phyloP scores from a whole-genome alignment of 2,797 vertebrate genomes.

The Paratrypauchen microcephalus region DNA sequence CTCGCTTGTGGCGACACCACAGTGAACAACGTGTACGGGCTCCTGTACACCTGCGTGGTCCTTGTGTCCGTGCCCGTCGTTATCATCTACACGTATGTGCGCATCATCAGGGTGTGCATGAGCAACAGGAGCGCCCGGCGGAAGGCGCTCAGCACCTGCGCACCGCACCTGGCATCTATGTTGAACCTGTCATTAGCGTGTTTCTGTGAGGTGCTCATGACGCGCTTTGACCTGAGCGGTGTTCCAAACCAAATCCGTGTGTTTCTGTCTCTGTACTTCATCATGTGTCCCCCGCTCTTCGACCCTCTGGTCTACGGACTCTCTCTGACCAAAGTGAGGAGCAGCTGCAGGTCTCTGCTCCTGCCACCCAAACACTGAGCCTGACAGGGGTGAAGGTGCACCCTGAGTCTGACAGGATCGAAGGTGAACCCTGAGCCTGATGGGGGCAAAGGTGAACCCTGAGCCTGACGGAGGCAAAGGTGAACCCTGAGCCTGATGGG shows the following conservation, averaged over 20 bases:
- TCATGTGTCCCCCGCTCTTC: slow-evolving; percentile 41
- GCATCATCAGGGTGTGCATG: neutral
- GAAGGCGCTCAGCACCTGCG: slow-evolving; percentile 36
- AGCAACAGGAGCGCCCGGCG: neutral
- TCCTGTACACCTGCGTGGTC: slow-evolving; percentile 3
- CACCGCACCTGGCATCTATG: slow-evolving; percentile 39
- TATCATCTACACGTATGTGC: neutral
- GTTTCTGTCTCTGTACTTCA: slow-evolving; percentile 50
- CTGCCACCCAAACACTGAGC: neutral
- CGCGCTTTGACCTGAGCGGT: slow-evolving; percentile 22
- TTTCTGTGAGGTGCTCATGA: slow-evolving; percentile 39
- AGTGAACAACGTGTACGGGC: slow-evolving; percentile 16
- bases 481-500: too few species aligned
- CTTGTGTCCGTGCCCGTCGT: neutral
- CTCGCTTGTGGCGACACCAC: slow-evolving; percentile 31
- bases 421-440: too few species aligned
- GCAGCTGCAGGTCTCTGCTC: neutral
- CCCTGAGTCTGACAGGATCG: too few species aligned
- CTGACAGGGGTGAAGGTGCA: too few species aligned
- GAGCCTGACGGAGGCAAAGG: too few species aligned
- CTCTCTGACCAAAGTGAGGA: neutral
- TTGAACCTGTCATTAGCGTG: slow-evolving; percentile 23
- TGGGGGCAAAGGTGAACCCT: too few species aligned
- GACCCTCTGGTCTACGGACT: slow-evolving; percentile 49
- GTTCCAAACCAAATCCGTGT: slow-evolving; percentile 13